Base-by-base conservation (phyloP, 2,797 vertebrate genomes). In the Vipera ursinii region DNA sequence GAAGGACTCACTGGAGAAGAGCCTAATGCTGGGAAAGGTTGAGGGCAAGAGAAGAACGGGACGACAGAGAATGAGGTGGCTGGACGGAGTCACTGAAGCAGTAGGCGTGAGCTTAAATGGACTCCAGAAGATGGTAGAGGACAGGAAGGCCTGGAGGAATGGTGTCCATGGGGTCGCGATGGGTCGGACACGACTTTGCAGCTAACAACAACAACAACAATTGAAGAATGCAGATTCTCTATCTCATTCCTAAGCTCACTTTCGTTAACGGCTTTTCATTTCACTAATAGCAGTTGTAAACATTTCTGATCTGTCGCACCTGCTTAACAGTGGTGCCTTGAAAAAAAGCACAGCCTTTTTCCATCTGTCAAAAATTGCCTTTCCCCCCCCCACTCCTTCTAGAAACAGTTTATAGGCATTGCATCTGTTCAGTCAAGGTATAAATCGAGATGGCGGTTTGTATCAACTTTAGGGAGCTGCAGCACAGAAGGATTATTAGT, bases 331-430 rank as follows among this genome's bases (percentile, higher is more conserved):
- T 3, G 55, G 65, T 63, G 10, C 12, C 48, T 91, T 48, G 88
- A 24, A 7, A 86, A 12, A 86, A 63, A 63, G 24, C 61, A 57
- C 57, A 56, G 44, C 4, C 12, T 85, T 73, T 3, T 3, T 26
- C 65, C 57, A 91, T 93, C 69, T 93, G 89, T 56, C 51, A 90
- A 87, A 90, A 53, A 87, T 44, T 93, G 38, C 55, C 38, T 32
- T 32, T 32, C 24, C 1, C 28, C 32, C 32, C 32, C 32, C 32
- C 32, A n/a, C 32, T 38, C 3, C 38, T 48, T 38, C 73, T 48
- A 48, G 20, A 82, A 82, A 38, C 73, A 82, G 9, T 48, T 48
- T 22, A 90, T 56, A 89, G 59, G n/a, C 38, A 60, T 0, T 0
- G 17, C 51, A 0, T 38, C n/a, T 82, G 20, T 92, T 94, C 90